Percentiles rank a stretch among this genome's conserved stretches.
These are phyloP conservation scores for Actenoides lindsayi DNA, from an alignment of 2,113 vertebrate genomes.

Conservation along the genomic window DNA sequence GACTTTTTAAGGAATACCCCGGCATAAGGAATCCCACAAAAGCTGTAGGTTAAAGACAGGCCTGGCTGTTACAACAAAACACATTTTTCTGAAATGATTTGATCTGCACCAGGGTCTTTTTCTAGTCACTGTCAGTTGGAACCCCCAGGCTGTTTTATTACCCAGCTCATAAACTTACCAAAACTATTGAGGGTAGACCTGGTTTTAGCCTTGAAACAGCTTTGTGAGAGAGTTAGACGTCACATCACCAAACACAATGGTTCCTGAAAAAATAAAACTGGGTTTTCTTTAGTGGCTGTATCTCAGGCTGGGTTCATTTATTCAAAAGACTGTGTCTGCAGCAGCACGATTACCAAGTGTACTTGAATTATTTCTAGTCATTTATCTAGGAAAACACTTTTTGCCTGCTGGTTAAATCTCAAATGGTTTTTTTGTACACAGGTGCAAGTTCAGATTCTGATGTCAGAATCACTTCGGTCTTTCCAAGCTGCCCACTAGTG, in stretches of 20 bases:
- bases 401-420: not conserved
- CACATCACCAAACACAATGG: not conserved
- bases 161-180: not conserved
- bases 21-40: not conserved
- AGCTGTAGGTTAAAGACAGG: not conserved
- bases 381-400: not conserved
- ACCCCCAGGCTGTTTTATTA: not conserved
- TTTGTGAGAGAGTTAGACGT: not conserved
- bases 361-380: not conserved
- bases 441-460: not conserved
- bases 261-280: not conserved
- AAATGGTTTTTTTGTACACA: not conserved
- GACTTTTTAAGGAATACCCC: not conserved
- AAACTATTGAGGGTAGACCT: not conserved
- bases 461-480: not conserved
- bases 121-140: not conserved
- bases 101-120: not conserved
- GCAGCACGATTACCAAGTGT: not conserved
- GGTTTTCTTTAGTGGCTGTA: not conserved
- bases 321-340: not conserved
- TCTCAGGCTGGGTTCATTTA: not conserved
- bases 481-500: not conserved
- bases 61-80: not conserved
- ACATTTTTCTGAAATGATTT: not conserved
- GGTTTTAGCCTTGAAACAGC: not conserved